Evolutionary conservation across 2,797 vertebrate genomes (phyloP).

Genomic region (Mus spretus): DNA sequence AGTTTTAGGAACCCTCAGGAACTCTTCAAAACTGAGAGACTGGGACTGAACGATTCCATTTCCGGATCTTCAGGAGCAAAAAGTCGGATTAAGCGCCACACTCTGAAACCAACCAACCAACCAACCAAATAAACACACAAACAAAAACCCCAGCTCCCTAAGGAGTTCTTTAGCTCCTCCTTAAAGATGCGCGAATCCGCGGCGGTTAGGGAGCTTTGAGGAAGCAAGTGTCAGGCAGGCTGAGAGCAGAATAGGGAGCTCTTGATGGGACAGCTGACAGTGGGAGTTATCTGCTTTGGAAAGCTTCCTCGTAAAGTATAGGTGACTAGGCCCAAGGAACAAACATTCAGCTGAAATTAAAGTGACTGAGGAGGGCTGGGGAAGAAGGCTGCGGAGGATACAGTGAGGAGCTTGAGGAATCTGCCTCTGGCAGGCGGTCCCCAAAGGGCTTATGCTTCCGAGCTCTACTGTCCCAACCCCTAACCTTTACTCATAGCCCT

Average conservation of each 20-base stretch:
- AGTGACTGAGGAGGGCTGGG: not conserved
- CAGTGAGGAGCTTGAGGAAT: not conserved
- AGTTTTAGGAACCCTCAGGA: not conserved
- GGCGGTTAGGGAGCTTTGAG: not conserved
- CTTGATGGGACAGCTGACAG: not conserved
- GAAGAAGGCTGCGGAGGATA: not conserved
- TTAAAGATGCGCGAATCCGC: not conserved
- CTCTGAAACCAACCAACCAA: not conserved
- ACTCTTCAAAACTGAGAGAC: slow-evolving; percentile 58
- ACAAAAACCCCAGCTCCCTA: not conserved
- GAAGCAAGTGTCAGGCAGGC: not conserved
- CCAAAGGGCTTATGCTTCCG: not conserved
- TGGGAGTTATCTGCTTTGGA: slow-evolving; percentile 8
- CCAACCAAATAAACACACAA: not conserved
- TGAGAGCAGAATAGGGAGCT: not conserved
- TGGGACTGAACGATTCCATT: not conserved
- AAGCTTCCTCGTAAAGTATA: not conserved
- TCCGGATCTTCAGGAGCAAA: not conserved
- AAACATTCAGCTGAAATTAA: slow-evolving; percentile 53
- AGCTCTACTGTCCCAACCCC: not conserved
- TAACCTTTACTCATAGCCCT: not conserved
- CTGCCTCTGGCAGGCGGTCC: not conserved
- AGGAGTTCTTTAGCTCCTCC: not conserved
- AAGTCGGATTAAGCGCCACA: not conserved
- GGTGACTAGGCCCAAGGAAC: not conserved